These are phyloP conservation scores for Diphyllodes magnificus DNA, from an alignment of 2,113 vertebrate species.

Conservation along the genomic window DNA sequence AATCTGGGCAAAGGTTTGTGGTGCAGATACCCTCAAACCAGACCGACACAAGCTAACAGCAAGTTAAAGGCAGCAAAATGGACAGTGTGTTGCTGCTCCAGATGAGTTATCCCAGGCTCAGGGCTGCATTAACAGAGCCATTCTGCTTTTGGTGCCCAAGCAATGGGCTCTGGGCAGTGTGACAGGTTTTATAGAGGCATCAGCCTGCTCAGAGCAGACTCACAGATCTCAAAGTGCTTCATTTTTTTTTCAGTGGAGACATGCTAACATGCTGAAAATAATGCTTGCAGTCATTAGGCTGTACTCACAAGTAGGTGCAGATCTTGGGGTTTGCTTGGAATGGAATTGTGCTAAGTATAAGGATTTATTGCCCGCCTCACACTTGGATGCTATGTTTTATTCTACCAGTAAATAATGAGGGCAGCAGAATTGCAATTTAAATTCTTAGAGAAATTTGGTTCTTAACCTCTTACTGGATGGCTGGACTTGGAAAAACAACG, in stretches of 20 bases:
- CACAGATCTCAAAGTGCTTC: neutral
- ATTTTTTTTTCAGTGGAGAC: neutral
- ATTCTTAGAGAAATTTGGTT: neutral
- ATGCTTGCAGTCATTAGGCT: neutral
- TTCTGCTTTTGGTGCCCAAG: neutral
- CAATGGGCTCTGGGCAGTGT: neutral
- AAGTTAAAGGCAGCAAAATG: neutral
- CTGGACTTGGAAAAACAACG: neutral
- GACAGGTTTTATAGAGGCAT: neutral
- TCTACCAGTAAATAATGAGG: constrained; percentile 14
- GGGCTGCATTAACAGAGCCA: neutral
- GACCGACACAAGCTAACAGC: neutral
- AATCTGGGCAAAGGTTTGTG: neutral
- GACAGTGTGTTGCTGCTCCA: neutral
- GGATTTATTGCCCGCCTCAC: neutral
- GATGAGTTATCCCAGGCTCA: neutral
- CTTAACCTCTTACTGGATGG: neutral
- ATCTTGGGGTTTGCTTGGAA: neutral
- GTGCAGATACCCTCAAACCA: neutral
- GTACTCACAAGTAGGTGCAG: neutral
- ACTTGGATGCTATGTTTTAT: neutral
- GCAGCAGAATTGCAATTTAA: neutral
- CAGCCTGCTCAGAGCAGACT: neutral
- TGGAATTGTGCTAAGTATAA: neutral
- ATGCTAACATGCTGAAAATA: neutral